Evolutionary conservation across 1,140 invertebrate species (phyloP), one percentile per base, ranked within the genome.

Genomic region (Micrasema longulum): DNA sequence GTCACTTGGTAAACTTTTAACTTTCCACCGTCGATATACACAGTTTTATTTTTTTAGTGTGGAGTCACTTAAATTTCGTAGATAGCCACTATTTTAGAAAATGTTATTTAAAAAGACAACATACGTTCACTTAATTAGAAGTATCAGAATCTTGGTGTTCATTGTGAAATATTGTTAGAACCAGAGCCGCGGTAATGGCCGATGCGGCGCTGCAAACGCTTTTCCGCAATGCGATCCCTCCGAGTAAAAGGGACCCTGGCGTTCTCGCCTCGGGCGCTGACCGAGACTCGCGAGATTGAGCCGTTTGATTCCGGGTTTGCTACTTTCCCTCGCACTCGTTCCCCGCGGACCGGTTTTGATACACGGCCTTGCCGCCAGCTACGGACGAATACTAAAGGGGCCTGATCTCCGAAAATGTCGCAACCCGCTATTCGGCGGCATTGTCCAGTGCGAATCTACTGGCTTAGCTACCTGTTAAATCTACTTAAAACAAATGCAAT

Each of bases 111-210:
- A n/a, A n/a, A n/a, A 31, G 2, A 31, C 7, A 64, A 64, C 57
- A 47, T 38, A 64, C 60, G 26, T 45, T 64, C 60, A 64, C 60
- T 64, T 20, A 20, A 64, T 48, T 7, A 47, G 60, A 64, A 64
- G 31, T 47, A 64, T n/a, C n/a, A 64, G 45, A 38, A 45, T 64
- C 20, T 22, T 23, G 43, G 60, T 64, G 43, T 41, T 31, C 43
- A 64, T 64, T 64, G 60, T 64, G 60, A 64, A 64, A 64, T 45
- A 12, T 38, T 14, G 45, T 64, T 45, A 47, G 60, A 31, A 23
- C 60, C 60, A 47, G 60, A 31, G 16, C 60, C 60, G 43, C 60
- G 60, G 41, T 64, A 64, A 64, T 64, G 60, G 60, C 60, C 22
- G 16, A 1, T 41, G 9, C 41, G 6, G 14, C 14, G 31, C 22